Evolutionary conservation across 92 coral and sea anemone genomes (phyloP).

Genomic region (Bergia sp.): DNA sequence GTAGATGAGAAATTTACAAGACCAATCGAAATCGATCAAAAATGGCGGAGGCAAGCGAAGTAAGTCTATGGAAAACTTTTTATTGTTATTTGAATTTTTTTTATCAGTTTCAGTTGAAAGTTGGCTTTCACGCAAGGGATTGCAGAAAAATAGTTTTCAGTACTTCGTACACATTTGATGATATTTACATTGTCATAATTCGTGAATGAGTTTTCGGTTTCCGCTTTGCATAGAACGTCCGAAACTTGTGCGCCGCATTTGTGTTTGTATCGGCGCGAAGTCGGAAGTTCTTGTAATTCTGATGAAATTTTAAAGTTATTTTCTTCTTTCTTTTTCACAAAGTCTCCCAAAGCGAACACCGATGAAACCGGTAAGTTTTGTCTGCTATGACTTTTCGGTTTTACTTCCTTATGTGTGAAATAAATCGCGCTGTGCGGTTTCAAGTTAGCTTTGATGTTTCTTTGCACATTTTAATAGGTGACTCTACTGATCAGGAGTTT

Average conservation of each 20-base stretch:
- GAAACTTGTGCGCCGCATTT: constrained; percentile 34
- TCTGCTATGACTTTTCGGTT: neutral
- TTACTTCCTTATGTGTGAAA: neutral
- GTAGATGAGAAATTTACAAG: constrained; percentile 41
- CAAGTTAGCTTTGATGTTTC: neutral
- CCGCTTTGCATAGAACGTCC: constrained; percentile 43
- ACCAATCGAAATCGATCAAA: constrained; percentile 60
- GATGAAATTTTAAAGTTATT: neutral
- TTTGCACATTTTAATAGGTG: constrained; percentile 53
- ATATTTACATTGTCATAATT: neutral
- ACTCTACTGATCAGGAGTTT: constrained; percentile 91
- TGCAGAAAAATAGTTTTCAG: neutral
- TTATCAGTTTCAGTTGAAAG: neutral
- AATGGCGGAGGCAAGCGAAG: constrained; percentile 97
- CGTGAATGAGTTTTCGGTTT: constrained; percentile 2
- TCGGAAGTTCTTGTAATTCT: constrained; percentile 30
- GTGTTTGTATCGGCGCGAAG: constrained; percentile 33
- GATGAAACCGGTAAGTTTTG: constrained; percentile 67
- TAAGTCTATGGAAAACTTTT: constrained; percentile 57
- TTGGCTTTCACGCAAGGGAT: neutral
- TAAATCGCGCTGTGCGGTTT: neutral
- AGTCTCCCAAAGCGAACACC: constrained; percentile 76
- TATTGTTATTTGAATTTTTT: constrained; percentile 51
- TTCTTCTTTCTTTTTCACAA: constrained; percentile 36
- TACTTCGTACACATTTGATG: neutral